These are phyloP conservation scores for Dinoponera quadriceps DNA, from an alignment of 1,140 invertebrate species.

Conservation along the genomic window DNA sequence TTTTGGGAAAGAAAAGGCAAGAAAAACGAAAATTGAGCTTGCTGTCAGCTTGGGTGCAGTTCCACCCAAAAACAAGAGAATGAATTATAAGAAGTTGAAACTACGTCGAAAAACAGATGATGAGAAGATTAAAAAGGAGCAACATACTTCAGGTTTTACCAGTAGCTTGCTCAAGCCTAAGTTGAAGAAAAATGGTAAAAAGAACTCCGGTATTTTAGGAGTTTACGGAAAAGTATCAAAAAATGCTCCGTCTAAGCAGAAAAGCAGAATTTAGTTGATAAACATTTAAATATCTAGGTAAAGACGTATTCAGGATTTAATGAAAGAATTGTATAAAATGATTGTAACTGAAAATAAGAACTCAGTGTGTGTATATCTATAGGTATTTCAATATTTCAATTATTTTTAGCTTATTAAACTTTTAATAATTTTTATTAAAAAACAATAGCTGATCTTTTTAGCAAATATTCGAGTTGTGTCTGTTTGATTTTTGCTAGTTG, in stretches of 20 bases:
- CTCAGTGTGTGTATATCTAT: neutral
- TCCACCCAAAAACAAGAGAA: conserved; percentile 86
- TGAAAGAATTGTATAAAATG: neutral
- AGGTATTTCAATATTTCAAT: conserved; percentile 22
- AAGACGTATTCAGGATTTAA: neutral
- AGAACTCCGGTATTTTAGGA: conserved; percentile 75
- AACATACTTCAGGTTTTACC: conserved; percentile 82
- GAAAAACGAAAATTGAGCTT: conserved; percentile 87
- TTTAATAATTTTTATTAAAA: neutral
- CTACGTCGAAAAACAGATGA: conserved; percentile 82
- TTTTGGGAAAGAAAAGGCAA: conserved; percentile 86
- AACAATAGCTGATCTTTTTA: no score
- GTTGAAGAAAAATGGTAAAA: conserved; percentile 69
- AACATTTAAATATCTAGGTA: neutral
- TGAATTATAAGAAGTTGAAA: conserved; percentile 87
- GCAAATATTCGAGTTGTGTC: no score
- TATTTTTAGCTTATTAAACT: neutral
- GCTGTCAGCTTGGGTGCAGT: conserved; percentile 88
- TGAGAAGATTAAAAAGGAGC: conserved; percentile 78
- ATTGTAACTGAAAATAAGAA: conserved; percentile 14
- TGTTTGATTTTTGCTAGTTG: no score
- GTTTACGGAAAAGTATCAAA: conserved; percentile 81
- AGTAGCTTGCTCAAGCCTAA: conserved; percentile 83
- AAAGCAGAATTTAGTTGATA: conserved; percentile 1
- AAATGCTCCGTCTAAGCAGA: neutral